phyloP scores from a whole-genome alignment of 2,113 vertebrate genomes.

The Antechinus flavipes region DNA sequence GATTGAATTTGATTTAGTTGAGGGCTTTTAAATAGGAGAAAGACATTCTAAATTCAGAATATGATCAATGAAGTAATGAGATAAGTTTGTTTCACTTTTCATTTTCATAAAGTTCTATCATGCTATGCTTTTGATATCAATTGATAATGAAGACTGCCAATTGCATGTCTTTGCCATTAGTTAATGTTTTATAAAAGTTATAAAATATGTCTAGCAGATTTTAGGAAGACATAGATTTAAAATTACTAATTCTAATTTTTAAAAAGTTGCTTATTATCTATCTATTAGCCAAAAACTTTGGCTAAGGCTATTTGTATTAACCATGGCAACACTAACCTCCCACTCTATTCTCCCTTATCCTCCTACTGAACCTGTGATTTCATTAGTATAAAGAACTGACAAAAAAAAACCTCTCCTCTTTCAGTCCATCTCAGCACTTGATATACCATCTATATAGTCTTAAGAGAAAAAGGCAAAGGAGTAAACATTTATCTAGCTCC shows the following conservation, averaged over 20 bases:
- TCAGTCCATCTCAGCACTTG: not conserved
- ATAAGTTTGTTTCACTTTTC: conserved; percentile 4
- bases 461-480: not conserved
- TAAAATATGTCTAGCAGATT: not conserved
- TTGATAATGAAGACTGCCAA: conserved; percentile 36
- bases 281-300: not conserved
- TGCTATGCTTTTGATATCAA: conserved; percentile 27
- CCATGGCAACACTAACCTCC: not conserved
- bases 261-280: conserved; percentile 18
- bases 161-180: not conserved
- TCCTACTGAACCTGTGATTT: not conserved
- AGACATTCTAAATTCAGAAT: conserved; percentile 35
- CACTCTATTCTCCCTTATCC: not conserved
- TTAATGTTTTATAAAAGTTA: conserved; percentile 46
- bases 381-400: not conserved
- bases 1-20: not conserved
- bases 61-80: conserved; percentile 29
- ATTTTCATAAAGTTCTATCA: conserved; percentile 42
- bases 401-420: not conserved
- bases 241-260: conserved; percentile 13
- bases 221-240: conserved; percentile 36
- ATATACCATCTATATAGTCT: not conserved
- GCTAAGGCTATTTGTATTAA: conserved; percentile 17
- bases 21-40: not conserved
- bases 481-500: not conserved